Percentiles rank a stretch among this genome's conserved stretches.
Evolutionary conservation across 2,113 vertebrate genomes (phyloP).

Genomic region (Semnopithecus entellus): DNA sequence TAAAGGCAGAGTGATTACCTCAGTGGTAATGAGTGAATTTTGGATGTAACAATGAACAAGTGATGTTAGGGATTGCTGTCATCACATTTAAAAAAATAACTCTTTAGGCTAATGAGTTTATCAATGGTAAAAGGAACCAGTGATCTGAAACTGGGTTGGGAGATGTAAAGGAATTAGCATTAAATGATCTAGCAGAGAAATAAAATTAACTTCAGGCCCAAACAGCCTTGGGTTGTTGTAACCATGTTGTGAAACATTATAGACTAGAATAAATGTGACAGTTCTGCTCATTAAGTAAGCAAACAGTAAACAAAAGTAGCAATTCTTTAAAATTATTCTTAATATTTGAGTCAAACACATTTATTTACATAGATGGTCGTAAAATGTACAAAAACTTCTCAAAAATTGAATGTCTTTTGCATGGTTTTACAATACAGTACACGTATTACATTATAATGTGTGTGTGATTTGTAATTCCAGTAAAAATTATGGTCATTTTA

Average conservation of each 20-base stretch:
- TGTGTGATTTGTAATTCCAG: conserved; percentile 58
- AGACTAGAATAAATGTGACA: neutral
- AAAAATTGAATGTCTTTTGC: neutral
- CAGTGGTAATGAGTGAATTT: conserved; percentile 53
- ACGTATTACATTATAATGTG: neutral
- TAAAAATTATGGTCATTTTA: conserved; percentile 65
- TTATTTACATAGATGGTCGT: neutral
- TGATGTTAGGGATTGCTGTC: conserved; percentile 32
- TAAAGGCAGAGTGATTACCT: conserved; percentile 58
- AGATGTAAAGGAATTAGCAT: conserved; percentile 60
- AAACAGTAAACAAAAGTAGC: neutral
- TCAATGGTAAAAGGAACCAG: conserved; percentile 51
- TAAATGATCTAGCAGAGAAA: conserved; percentile 52
- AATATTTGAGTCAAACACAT: neutral
- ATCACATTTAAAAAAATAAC: conserved; percentile 40
- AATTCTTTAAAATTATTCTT: conserved; percentile 8
- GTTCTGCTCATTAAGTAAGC: conserved; percentile 35
- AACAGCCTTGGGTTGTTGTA: conserved; percentile 51
- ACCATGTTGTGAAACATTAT: conserved; percentile 55
- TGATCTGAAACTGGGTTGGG: conserved; percentile 49
- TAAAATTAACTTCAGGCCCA: conserved; percentile 68
- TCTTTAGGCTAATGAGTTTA: conserved; percentile 52
- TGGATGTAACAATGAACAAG: conserved; percentile 26
- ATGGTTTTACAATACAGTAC: neutral
- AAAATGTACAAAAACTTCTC: neutral